Conservation (phyloP, 2,888 invertebrate species). For the Habroteleia sp. region DNA sequence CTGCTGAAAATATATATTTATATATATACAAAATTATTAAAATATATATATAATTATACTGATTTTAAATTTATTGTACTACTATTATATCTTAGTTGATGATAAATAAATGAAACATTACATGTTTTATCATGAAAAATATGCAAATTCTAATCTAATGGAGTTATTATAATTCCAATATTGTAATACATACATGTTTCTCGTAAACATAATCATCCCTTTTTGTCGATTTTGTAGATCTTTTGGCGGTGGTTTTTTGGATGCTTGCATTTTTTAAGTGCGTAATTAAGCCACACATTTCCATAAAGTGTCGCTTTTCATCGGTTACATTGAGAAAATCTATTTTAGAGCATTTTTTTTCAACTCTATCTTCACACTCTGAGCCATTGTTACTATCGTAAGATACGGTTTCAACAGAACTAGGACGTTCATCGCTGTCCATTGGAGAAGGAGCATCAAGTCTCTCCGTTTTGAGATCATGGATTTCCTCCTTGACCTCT, state of each 20-base stretch:
- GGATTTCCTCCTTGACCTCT: conserved; percentile 26
- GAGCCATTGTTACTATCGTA: conserved; percentile 74
- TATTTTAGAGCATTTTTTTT: conserved; percentile 58
- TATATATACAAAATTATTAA: too few species aligned
- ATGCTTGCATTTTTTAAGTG: conserved; percentile 24
- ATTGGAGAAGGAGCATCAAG: conserved; percentile 14
- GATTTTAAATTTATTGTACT: too few species aligned
- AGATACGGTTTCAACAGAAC: conserved; percentile 74
- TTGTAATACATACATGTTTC: conserved; percentile 25
- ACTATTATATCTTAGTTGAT: too few species aligned
- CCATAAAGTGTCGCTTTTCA: conserved; percentile 47
- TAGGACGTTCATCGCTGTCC: conserved; percentile 68
- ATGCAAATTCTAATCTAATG: too few species aligned
- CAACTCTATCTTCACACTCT: conserved; percentile 69
- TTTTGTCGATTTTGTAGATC: conserved; percentile 82
- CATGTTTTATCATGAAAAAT: too few species aligned
- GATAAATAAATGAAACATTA: too few species aligned
- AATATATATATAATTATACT: too few species aligned
- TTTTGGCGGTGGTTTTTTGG: conserved; percentile 75
- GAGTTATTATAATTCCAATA: too few species aligned
- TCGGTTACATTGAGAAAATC: conserved; percentile 40
- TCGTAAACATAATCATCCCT: conserved; percentile 47
- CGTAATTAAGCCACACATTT: conserved; percentile 76
- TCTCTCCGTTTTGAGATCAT: conserved; percentile 12
- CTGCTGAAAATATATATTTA: too few species aligned